phyloP scores from a whole-genome alignment of 2,888 invertebrate genomes.

The Acanthosepion esculentum region DNA sequence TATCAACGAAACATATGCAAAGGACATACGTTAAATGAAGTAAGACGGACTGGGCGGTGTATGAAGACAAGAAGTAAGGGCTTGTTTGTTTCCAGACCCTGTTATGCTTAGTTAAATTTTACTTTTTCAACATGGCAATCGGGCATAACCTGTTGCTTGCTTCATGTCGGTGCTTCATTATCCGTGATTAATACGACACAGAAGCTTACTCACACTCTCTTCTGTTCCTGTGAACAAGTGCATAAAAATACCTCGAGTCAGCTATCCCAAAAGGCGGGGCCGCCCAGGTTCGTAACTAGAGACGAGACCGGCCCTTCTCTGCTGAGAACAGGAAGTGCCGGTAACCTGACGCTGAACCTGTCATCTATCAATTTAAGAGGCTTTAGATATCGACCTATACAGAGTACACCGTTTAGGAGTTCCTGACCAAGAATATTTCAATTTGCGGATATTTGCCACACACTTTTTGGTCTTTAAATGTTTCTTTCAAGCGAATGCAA shows the following conservation, averaged over 20 bases:
- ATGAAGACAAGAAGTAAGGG: background rate
- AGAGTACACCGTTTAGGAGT: background rate
- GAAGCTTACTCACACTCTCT: background rate
- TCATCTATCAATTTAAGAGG: background rate
- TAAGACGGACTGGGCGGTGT: background rate
- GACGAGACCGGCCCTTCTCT: conserved; percentile 2
- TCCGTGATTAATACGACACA: background rate
- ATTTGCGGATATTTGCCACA: background rate
- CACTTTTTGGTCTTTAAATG: too few relatives aligned
- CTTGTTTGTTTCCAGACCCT: background rate
- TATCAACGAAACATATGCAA: background rate
- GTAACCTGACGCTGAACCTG: background rate
- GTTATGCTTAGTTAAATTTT: background rate
- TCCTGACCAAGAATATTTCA: background rate
- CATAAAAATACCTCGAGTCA: background rate
- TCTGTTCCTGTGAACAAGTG: conserved; percentile 21
- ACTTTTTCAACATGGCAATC: conserved; percentile 17
- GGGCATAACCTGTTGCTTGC: background rate
- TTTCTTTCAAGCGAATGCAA: too few relatives aligned
- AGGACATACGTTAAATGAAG: background rate
- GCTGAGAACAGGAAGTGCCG: background rate
- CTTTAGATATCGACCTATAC: background rate
- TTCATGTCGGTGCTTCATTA: background rate
- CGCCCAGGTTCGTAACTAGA: background rate
- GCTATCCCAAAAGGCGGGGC: background rate